Evolutionary conservation across 2,888 invertebrate species (phyloP), one percentile per base, ranked within the genome.

Genomic region (Aspidapion aeneum): DNA sequence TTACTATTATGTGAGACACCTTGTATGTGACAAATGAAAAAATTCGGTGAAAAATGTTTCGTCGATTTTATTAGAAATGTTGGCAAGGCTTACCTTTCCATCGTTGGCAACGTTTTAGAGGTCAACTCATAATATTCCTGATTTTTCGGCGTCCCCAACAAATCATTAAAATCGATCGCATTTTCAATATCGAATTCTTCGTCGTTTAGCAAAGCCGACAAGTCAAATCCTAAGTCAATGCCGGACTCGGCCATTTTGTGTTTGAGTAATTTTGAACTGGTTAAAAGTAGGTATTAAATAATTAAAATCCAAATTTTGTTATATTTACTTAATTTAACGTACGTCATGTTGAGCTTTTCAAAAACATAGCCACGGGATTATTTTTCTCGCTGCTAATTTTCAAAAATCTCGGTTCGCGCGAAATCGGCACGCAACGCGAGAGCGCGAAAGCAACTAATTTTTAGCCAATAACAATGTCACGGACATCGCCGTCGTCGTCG

Each of bases 191-290:
- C 82, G 67, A 83, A 79, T 70, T 82, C 82, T 70, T 82, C 82
- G 70, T 82, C 82, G 61, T 79, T 80, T 55, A 78, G 71, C 60
- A 84, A 80, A 65, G 85, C 83, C 65, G 82, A 80, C 68, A 87
- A 80, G 77, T 87, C 87, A 74, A 86, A 87, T 66, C 85, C 86
- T 76, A 87, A 81, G 77, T 87, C 87, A 69, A 87, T 85, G 22
- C 87, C 87, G 54, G 87, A 87, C 74, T 87, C 87, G 62, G 83
- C 81, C 83, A 83, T 84, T 18, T 54, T 18, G 18, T 49, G 60
- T 65, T 48, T 52, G 49, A 51, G 56, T 63, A n/a, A n/a, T n/a
- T n/a, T n/a, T n/a, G n/a, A n/a, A 61, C 56, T 57, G 58, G 63
- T 63, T 61, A 66, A 20, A 60, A 55, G 58, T 50, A 16, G 21